A percentile compares a stretch with the other conserved stretches of the same genome.
phyloP scores from a whole-genome alignment of 2,888 invertebrate species.

The Anthophora plumipes region DNA sequence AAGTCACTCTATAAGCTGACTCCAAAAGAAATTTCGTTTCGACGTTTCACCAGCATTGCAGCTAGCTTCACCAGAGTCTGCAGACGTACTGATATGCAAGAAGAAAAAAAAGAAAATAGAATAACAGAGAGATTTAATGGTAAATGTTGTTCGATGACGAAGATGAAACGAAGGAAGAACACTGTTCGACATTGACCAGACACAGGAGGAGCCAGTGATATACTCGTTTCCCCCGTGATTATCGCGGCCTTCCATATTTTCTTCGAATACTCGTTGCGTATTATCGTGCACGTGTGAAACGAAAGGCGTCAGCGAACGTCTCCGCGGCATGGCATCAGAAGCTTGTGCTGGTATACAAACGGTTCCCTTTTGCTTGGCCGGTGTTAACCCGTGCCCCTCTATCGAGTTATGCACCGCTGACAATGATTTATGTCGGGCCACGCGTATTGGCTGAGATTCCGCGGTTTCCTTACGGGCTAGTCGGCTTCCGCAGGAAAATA shows the following conservation, averaged over 20 bases:
- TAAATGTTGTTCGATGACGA: neutral
- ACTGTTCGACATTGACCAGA: slow-evolving; percentile 1
- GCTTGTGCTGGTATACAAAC: slow-evolving; percentile 18
- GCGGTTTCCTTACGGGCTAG: slow-evolving; percentile 33
- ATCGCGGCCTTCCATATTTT: slow-evolving; percentile 17
- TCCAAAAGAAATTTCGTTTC: too few relatives aligned
- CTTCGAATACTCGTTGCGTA: slow-evolving; percentile 25
- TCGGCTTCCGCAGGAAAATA: slow-evolving; percentile 20
- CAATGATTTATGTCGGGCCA: slow-evolving; percentile 63
- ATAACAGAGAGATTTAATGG: neutral
- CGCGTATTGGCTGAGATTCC: slow-evolving; percentile 56
- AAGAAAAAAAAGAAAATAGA: neutral
- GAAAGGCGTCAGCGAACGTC: slow-evolving; percentile 36
- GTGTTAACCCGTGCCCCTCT: slow-evolving; percentile 41
- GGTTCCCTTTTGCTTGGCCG: slow-evolving; percentile 38
- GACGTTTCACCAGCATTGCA: too few relatives aligned
- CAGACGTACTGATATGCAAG: too few relatives aligned
- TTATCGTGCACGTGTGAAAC: slow-evolving; percentile 38
- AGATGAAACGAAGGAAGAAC: neutral
- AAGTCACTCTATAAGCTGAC: too few relatives aligned
- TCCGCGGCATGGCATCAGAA: slow-evolving; percentile 21
- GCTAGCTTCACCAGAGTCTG: too few relatives aligned
- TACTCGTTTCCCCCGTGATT: slow-evolving; percentile 20
- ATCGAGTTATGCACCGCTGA: slow-evolving; percentile 49
- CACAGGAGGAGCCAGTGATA: slow-evolving; percentile 4